Percentiles rank a stretch among this genome's conserved stretches.
phyloP scores from a whole-genome alignment of 2,113 vertebrate species.

The Hydrochoerus hydrochaeris region DNA sequence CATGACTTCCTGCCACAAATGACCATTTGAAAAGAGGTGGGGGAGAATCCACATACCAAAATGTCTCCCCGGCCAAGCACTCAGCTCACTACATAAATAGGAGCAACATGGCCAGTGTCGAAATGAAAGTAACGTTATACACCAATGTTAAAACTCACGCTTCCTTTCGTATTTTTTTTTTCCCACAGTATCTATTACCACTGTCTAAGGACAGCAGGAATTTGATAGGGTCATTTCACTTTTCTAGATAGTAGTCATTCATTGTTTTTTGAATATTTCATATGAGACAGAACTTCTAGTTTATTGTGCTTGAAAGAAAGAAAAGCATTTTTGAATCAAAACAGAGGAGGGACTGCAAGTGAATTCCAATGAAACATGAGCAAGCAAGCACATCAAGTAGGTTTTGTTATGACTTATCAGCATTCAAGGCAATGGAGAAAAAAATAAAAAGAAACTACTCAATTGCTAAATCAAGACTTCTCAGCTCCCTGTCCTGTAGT shows the following conservation, averaged over 20 bases:
- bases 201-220: background rate
- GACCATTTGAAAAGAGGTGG: constrained; percentile 6
- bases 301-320: constrained; percentile 47
- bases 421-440: constrained; percentile 11
- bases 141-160: background rate
- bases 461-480: constrained; percentile 47
- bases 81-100: background rate
- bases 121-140: background rate
- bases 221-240: background rate
- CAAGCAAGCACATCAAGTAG: background rate
- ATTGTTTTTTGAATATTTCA: constrained; percentile 20
- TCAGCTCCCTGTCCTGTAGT: background rate
- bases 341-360: constrained; percentile 45
- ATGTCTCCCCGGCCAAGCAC: background rate
- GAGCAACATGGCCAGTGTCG: background rate
- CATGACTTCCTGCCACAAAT: constrained; percentile 4
- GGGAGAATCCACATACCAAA: background rate
- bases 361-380: constrained; percentile 51
- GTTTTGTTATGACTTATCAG: constrained; percentile 63
- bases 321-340: constrained; percentile 65
- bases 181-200: background rate
- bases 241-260: constrained; percentile 12
- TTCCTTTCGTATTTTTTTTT: background rate
- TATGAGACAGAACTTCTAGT: constrained; percentile 29
- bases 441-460: constrained; percentile 39